A percentile compares a stretch with the other conserved stretches of the same genome.
These are phyloP conservation scores for Drosophila melanosoma DNA, from an alignment of 2,888 invertebrate species.

Conservation along the genomic window DNA sequence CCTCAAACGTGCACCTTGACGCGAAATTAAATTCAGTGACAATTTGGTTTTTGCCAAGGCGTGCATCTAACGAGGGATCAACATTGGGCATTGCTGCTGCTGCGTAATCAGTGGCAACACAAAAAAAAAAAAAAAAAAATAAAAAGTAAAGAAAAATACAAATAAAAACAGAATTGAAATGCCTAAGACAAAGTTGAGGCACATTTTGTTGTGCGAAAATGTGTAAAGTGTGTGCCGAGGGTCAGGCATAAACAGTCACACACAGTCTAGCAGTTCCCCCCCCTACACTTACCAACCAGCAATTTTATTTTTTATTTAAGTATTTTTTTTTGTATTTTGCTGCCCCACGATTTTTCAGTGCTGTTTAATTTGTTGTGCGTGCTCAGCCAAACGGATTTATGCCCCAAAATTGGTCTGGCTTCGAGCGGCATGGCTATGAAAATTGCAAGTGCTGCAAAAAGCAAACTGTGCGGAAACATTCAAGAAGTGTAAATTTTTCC, in stretches of 20 bases:
- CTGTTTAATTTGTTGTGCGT: slow-evolving; percentile 66
- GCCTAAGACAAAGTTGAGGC: slow-evolving; percentile 33
- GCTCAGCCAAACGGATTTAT: slow-evolving; percentile 67
- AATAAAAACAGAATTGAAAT: slow-evolving; percentile 20
- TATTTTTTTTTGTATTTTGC: slow-evolving; percentile 16
- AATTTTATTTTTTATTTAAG: not conserved
- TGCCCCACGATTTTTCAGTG: slow-evolving; percentile 35
- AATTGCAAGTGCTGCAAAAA: slow-evolving; percentile 79
- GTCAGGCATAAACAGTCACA: not conserved
- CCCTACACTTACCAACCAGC: slow-evolving; percentile 20
- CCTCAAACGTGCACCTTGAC: slow-evolving; percentile 25
- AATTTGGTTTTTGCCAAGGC: slow-evolving; percentile 60
- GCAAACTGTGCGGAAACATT: slow-evolving; percentile 77
- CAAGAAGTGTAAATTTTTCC: slow-evolving; percentile 65
- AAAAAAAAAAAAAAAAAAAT: not conserved
- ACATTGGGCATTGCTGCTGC: slow-evolving; percentile 17
- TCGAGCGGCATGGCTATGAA: slow-evolving; percentile 39
- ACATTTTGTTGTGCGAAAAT: slow-evolving; percentile 55
- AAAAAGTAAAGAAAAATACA: not conserved
- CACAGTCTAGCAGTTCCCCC: not conserved
- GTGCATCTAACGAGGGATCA: slow-evolving; percentile 65
- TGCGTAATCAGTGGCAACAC: slow-evolving; percentile 49
- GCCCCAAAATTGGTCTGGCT: slow-evolving; percentile 58
- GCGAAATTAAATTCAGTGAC: slow-evolving; percentile 80
- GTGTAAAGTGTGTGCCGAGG: slow-evolving; percentile 26